Base-by-base conservation (phyloP, 2,113 vertebrate species). In the Tringa solitaria region DNA sequence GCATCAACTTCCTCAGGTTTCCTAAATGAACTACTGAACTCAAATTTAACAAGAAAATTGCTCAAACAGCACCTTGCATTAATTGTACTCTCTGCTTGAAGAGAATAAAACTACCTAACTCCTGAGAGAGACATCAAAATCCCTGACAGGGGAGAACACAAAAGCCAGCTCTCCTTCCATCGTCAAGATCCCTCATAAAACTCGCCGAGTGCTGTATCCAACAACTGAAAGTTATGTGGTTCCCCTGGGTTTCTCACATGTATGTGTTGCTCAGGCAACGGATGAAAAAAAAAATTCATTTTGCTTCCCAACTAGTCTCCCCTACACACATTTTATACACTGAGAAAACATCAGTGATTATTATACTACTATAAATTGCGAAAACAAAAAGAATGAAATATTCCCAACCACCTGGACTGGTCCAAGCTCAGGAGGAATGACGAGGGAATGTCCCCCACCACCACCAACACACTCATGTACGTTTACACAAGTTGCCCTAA, bases 201-300 rank as follows among this genome's bases (percentile, higher is more conserved):
- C 76, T 90, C 4, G 0, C 57, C 0, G 3, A 77, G 53, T 6
- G 37, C 82, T 41, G 69, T 28, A 90, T 90, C 77, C 84, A 76
- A 50, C 87, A 90, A 88, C 83, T 48, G 54, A 87, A 94, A 97
- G 87, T 95, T 95, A 86, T 23, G 85, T 61, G 69, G 45, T 87
- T 86, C 92, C 90, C 46, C 37, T 45, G 84, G 90, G 76, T 46
- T 94, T 89, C 89, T 96, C 90, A 78, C 61, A 84, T 82, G 51
- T 85, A 75, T 45, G 74, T 70, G 93, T 91, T 95, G 94, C 95
- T 93, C 75, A 63, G 88, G 94, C 81, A 96, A 96, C 91, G 26
- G 87, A 89, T 65, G 27, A 46, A 12, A 48, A 48, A 84, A 74
- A 90, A 84, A 21, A 54, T 4, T n/a, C 45, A 43, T 76, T 94